phyloP scores from a whole-genome alignment of 2,888 invertebrate species.

The Sphaerophoria taeniata region DNA sequence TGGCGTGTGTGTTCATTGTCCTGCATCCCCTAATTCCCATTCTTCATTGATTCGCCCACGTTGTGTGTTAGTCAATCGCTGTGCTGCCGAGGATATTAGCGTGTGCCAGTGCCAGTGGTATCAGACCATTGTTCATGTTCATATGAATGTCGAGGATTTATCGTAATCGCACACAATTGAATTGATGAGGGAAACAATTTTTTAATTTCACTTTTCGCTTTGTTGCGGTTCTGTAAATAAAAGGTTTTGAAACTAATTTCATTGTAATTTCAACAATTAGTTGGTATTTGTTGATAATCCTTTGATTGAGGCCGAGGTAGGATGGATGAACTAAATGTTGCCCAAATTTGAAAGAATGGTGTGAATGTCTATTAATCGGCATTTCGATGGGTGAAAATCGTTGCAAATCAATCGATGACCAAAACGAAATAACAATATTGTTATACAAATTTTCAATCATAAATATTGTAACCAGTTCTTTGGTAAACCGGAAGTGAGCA shows the following conservation, averaged over 20 bases:
- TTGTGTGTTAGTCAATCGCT: neutral
- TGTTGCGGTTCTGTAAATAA: conserved; percentile 65
- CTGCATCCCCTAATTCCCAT: neutral
- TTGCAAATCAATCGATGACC: neutral
- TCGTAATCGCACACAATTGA: conserved; percentile 36
- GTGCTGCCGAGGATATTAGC: neutral
- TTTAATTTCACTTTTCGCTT: conserved; percentile 66
- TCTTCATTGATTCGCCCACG: neutral
- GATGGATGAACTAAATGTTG: neutral
- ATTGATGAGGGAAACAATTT: conserved; percentile 52
- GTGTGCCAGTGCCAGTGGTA: neutral
- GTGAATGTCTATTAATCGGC: conserved; percentile 40
- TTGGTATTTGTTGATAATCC: conserved; percentile 66
- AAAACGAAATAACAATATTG: neutral
- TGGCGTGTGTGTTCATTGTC: neutral
- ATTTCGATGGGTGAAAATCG: conserved; percentile 22
- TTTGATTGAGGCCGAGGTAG: conserved; percentile 61
- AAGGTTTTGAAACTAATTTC: conserved; percentile 62
- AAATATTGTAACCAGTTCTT: neutral
- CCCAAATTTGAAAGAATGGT: neutral
- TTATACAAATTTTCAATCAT: neutral
- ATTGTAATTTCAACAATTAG: conserved; percentile 69
- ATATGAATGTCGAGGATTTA: neutral
- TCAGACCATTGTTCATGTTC: conserved; percentile 4
- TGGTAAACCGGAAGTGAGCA: conserved; percentile 12